A percentile compares a stretch with the other conserved stretches of the same genome.
These are phyloP conservation scores for Lamellibrachia columna DNA, from an alignment of 2,888 invertebrate genomes.

Conservation along the genomic window DNA sequence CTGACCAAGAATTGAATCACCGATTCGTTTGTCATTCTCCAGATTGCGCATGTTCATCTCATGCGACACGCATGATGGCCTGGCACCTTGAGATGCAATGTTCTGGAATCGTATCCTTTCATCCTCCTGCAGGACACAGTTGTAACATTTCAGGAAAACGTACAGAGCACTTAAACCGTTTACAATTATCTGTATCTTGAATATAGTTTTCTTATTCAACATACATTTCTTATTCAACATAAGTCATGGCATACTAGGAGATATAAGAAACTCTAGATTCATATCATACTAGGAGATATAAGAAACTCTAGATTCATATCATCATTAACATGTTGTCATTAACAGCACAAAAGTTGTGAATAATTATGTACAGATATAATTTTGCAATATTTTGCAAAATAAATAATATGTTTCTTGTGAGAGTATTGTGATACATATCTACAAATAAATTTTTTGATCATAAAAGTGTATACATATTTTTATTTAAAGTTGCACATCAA, in stretches of 20 bases:
- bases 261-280: neutral
- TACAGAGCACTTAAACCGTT: neutral
- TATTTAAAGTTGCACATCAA: too few relatives aligned
- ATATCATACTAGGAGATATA: neutral
- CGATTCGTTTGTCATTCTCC: slow-evolving; percentile 36
- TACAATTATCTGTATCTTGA: neutral
- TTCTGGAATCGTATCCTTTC: slow-evolving; percentile 50
- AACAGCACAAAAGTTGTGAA: neutral
- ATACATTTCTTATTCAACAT: neutral
- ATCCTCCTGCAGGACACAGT: slow-evolving; percentile 51
- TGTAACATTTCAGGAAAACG: neutral
- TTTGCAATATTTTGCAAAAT: neutral
- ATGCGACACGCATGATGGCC: slow-evolving; percentile 65
- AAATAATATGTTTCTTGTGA: too few relatives aligned
- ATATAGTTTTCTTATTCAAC: neutral
- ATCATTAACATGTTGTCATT: neutral
- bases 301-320: neutral
- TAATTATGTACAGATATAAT: neutral
- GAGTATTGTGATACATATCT: neutral
- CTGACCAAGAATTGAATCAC: slow-evolving; percentile 67
- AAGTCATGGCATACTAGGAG: neutral
- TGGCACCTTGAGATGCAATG: slow-evolving; percentile 44
- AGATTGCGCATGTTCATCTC: slow-evolving; percentile 64
- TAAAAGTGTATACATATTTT: neutral
- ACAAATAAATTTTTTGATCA: neutral